Conservation (phyloP, 2,113 vertebrate species). For the Lagopus leucura region DNA sequence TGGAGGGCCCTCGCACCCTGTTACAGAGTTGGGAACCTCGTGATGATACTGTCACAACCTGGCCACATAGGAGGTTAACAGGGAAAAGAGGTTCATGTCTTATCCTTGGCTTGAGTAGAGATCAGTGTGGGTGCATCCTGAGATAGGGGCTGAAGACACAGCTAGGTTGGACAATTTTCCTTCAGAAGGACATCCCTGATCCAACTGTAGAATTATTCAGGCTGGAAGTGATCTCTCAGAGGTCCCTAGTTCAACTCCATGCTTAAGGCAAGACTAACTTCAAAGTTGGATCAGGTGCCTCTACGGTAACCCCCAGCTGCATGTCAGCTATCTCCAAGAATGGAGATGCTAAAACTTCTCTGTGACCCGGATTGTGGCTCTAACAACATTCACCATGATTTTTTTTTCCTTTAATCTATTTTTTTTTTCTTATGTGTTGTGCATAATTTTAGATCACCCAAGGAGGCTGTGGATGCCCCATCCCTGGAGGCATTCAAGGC, state of each 20-base stretch:
- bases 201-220: rapidly evolving
- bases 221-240: not conserved
- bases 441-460: rapidly evolving
- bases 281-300: rapidly evolving
- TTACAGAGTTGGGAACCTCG: rapidly evolving
- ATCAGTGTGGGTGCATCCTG: rapidly evolving
- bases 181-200: not conserved
- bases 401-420: not conserved
- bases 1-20: not conserved
- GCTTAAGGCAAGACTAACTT: not conserved
- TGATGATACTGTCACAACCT: rapidly evolving
- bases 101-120: not conserved
- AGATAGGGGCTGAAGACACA: rapidly evolving
- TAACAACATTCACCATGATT: not conserved
- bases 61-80: rapidly evolving
- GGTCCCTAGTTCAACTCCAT: not conserved
- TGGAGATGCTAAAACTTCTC: not conserved
- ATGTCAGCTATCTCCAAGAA: not conserved
- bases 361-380: not conserved
- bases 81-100: not conserved
- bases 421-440: not conserved
- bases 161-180: not conserved
- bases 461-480: too few relatives aligned
- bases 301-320: not conserved
- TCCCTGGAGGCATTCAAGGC: too few relatives aligned